These are phyloP conservation scores for Balaeniceps rex DNA, from an alignment of 2,113 vertebrate genomes.

Conservation along the genomic window DNA sequence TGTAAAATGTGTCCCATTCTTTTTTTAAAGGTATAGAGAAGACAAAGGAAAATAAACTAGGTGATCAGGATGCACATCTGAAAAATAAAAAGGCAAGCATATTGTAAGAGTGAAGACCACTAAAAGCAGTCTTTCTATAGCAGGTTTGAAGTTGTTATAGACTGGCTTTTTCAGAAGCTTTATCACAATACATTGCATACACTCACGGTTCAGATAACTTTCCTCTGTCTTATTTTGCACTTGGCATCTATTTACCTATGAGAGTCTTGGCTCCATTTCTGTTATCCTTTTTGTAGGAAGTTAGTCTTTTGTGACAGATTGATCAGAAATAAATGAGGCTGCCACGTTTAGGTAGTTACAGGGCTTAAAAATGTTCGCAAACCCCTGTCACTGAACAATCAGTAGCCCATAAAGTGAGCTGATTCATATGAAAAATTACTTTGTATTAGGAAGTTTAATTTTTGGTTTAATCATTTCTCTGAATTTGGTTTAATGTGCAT, in stretches of 20 bases:
- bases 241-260: background rate
- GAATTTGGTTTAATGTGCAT: background rate
- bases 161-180: background rate
- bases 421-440: background rate
- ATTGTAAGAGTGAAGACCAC: background rate
- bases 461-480: background rate
- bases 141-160: background rate
- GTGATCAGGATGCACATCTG: background rate
- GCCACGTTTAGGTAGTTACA: background rate
- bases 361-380: background rate
- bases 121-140: background rate
- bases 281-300: background rate
- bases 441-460: background rate
- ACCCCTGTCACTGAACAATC: background rate
- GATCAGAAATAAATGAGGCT: background rate
- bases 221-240: background rate
- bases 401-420: background rate
- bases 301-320: background rate
- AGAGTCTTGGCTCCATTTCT: background rate
- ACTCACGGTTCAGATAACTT: background rate
- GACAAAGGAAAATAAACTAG: background rate
- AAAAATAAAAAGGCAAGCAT: constrained; percentile 48
- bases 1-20: background rate
- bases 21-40: constrained; percentile 29
- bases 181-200: background rate